A percentile compares a stretch with the other conserved stretches of the same genome.
These are phyloP conservation scores for Aspidiotus rigidus DNA, from an alignment of 2,888 invertebrate species.

Conservation along the genomic window DNA sequence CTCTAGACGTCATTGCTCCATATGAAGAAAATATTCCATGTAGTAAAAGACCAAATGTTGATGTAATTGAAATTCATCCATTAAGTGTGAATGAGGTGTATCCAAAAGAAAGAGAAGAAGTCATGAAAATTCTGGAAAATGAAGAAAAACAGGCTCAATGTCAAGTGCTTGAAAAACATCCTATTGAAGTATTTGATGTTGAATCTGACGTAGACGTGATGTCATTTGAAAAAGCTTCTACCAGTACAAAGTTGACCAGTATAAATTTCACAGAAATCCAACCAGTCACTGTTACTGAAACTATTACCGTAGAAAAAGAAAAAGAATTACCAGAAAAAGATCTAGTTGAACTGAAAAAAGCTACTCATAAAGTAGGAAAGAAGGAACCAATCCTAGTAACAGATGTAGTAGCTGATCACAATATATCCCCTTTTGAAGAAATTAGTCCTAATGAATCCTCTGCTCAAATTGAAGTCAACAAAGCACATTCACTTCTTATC, in stretches of 20 bases:
- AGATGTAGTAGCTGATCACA: constrained; percentile 31
- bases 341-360: constrained; percentile 40
- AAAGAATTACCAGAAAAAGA: constrained; percentile 42
- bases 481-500: neutral
- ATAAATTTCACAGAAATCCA: constrained; percentile 38
- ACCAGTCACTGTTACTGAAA: constrained; percentile 39
- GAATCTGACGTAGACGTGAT: constrained; percentile 52
- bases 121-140: constrained; percentile 42
- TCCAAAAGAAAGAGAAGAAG: constrained; percentile 23
- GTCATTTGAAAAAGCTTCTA: neutral
- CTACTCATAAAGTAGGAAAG: constrained; percentile 45
- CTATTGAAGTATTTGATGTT: constrained; percentile 40
- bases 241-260: neutral
- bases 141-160: constrained; percentile 43
- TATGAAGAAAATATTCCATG: constrained; percentile 10
- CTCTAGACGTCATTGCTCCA: neutral
- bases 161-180: constrained; percentile 45
- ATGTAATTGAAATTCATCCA: constrained; percentile 38
- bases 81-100: constrained; percentile 39
- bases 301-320: constrained; percentile 42
- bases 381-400: constrained; percentile 45
- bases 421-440: neutral
- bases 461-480: neutral
- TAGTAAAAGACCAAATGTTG: neutral
- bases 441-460: neutral